Conservation (phyloP, 2,797 vertebrate genomes). For the Scarus forsteni region DNA sequence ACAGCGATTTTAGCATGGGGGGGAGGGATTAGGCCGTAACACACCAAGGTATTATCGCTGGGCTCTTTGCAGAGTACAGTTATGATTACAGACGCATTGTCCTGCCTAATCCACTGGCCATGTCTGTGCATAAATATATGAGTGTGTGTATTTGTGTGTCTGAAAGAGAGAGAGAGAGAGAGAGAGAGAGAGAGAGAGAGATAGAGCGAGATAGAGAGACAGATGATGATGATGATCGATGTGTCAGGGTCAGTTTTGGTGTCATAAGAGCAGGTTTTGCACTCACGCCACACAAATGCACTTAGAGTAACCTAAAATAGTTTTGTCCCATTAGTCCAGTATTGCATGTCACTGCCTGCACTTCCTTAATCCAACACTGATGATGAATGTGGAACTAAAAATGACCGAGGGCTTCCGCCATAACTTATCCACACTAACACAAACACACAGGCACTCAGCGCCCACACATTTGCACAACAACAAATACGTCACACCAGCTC, state of each 20-base stretch:
- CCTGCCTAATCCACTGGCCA: slow-evolving; percentile 68
- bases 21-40: slow-evolving; percentile 75
- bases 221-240: slow-evolving; percentile 20
- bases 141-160: slow-evolving; percentile 3
- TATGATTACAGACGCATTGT: slow-evolving; percentile 78
- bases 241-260: slow-evolving; percentile 33
- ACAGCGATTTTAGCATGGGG: slow-evolving; percentile 65
- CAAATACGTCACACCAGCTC: slow-evolving; percentile 1
- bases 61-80: slow-evolving; percentile 73
- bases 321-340: slow-evolving; percentile 4
- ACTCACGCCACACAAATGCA: slow-evolving; percentile 12
- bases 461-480: slow-evolving; percentile 17
- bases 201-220: not conserved
- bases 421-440: not conserved
- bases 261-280: slow-evolving; percentile 23
- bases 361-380: slow-evolving; percentile 23
- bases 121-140: slow-evolving; percentile 10
- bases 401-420: slow-evolving; percentile 4
- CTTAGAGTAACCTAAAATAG: slow-evolving; percentile 10
- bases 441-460: slow-evolving; percentile 1
- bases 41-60: slow-evolving; percentile 74
- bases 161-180: not conserved
- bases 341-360: slow-evolving; percentile 1
- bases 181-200: not conserved
- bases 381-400: slow-evolving; percentile 13